Evolutionary conservation across 2,113 vertebrate species (phyloP), one percentile per base, ranked within the genome.

Genomic region (Oryzias curvinotus): DNA sequence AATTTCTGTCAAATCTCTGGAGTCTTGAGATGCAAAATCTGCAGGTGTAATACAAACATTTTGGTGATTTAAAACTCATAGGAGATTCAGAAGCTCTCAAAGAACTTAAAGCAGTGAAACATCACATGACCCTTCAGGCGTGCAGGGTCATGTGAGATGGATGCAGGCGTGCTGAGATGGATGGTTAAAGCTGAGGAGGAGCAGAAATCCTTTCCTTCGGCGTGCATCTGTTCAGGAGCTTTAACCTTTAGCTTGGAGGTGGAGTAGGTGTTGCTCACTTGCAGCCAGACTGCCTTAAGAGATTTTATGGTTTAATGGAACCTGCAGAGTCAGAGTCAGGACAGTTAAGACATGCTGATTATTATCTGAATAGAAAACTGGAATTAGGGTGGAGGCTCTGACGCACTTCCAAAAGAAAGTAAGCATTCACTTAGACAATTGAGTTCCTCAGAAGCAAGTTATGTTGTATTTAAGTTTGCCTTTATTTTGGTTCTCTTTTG

Each of bases 141-240:
- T 7, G 28, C 28, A n/a, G n/a, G n/a, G n/a, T n/a, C n/a, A n/a
- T n/a, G n/a, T 71, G 80, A 87, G 73, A 64, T 55, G 21, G 70
- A 66, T 65, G 23, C 18, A 30, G 28, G 28, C 28, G 28, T 7
- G 28, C 28, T 71, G 80, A 87, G 73, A 64, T 55, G 21, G 70
- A 66, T 65, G 76, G 74, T 46, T 62, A 52, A 77, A 68, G 71
- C 48, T 42, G 65, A 52, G 68, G 67, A 81, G 45, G 10, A 57
- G 65, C 70, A 78, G 81, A 85, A 87, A 82, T 83, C 82, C 73
- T 82, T 66, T 47, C 66, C 76, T 65, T 77, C 48, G 54, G 30
- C 19, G 46, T 66, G 52, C 72, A 71, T 87, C 80, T 85, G 84
- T 55, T 73, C n/a, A 74, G 68, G 19, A 73, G 75, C 55, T 86